A percentile compares a stretch with the other conserved stretches of the same genome.
Conservation (phyloP, 2,888 invertebrate species). For the Autographa pulchrina region DNA sequence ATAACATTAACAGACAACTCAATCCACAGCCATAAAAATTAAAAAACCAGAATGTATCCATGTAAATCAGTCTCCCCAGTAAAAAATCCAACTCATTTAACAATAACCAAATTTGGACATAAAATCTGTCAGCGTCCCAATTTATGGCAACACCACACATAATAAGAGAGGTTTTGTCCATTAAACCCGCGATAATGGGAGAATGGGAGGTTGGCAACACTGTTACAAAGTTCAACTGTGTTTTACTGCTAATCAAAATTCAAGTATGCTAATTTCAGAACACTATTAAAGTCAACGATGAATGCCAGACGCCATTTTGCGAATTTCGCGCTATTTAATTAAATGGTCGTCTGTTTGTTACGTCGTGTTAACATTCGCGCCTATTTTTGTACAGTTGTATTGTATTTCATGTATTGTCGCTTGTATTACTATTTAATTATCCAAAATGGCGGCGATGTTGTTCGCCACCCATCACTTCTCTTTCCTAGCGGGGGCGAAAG, state of each 20-base stretch:
- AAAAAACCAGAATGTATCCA: constrained; percentile 6
- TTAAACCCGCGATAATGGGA: constrained; percentile 77
- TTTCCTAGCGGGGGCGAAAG: no score
- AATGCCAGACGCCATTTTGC: constrained; percentile 55
- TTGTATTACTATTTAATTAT: no score
- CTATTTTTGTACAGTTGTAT: constrained; percentile 17
- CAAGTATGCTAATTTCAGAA: constrained; percentile 84
- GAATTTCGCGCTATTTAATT: constrained; percentile 65
- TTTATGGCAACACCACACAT: constrained; percentile 69
- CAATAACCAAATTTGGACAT: constrained; percentile 70
- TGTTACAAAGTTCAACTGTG: constrained; percentile 73
- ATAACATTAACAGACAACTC: neutral
- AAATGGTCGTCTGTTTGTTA: constrained; percentile 55
- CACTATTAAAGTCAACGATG: constrained; percentile 72
- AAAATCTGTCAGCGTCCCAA: constrained; percentile 72
- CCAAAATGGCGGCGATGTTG: no score
- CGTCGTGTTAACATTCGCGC: constrained; percentile 35
- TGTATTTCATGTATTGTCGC: neutral
- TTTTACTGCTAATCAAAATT: constrained; percentile 86
- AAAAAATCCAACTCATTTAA: constrained; percentile 60
- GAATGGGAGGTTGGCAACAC: constrained; percentile 63
- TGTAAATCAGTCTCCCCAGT: constrained; percentile 25
- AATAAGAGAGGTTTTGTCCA: constrained; percentile 81
- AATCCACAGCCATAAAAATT: constrained; percentile 10
- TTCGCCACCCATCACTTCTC: no score